Conservation (phyloP, 2,113 vertebrate species). For the Tonatia bakeri region DNA sequence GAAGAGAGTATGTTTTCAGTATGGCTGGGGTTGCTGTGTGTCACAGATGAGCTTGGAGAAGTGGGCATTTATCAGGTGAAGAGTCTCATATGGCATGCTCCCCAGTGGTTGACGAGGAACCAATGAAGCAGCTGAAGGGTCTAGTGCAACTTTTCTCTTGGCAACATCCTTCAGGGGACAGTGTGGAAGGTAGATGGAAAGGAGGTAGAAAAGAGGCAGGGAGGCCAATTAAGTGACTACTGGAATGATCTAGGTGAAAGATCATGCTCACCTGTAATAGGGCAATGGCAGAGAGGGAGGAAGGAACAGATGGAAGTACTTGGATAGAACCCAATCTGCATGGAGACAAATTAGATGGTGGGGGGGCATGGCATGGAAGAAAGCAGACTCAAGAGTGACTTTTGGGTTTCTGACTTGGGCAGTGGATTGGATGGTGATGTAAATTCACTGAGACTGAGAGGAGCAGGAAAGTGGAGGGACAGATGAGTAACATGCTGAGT, state of each 20-base stretch:
- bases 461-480: background rate
- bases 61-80: background rate
- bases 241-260: background rate
- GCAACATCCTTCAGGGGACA: background rate
- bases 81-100: background rate
- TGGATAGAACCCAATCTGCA: background rate
- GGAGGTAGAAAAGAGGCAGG: background rate
- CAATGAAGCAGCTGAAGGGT: background rate
- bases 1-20: background rate
- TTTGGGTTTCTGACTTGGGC: background rate
- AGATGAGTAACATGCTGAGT: background rate
- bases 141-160: background rate
- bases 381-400: background rate
- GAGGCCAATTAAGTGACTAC: background rate
- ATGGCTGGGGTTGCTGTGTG: background rate
- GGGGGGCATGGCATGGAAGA: background rate
- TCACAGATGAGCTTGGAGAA: background rate
- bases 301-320: background rate
- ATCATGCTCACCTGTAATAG: background rate
- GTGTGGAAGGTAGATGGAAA: background rate
- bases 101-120: background rate
- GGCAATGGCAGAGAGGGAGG: background rate
- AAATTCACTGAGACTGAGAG: background rate
- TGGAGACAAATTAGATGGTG: background rate
- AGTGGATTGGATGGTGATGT: background rate